Conservation (phyloP, 1,140 invertebrate species). For the Macrosteles quadrilineatus region DNA sequence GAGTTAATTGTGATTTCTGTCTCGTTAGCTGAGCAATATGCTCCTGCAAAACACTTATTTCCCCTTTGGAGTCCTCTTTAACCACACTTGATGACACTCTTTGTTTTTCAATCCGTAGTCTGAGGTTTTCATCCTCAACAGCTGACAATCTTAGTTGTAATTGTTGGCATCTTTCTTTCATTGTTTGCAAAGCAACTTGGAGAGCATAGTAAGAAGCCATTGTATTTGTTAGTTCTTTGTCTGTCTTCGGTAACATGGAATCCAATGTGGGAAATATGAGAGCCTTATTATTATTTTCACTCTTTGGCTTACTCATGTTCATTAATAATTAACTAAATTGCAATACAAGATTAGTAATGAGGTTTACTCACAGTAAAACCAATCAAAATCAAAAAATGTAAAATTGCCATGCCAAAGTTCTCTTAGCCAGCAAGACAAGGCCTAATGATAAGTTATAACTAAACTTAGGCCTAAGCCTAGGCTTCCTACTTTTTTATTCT, state of each 20-base stretch:
- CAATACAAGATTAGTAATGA: no score
- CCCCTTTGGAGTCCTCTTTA: conserved; percentile 40
- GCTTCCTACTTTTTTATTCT: no score
- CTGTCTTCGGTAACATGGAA: not conserved
- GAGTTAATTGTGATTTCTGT: conserved; percentile 71
- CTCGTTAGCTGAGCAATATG: conserved; percentile 54
- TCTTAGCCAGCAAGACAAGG: no score
- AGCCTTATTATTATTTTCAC: no score
- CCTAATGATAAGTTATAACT: no score
- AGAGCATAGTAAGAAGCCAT: conserved; percentile 59
- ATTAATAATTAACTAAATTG: no score
- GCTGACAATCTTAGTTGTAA: conserved; percentile 66
- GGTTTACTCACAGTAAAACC: no score
- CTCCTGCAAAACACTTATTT: conserved; percentile 38
- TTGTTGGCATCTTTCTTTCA: conserved; percentile 74
- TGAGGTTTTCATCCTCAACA: conserved; percentile 73
- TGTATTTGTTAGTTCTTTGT: conserved; percentile 9
- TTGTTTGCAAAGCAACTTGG: conserved; percentile 73
- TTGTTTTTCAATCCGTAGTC: conserved; percentile 58
- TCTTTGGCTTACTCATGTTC: no score
- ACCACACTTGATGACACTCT: conserved; percentile 38
- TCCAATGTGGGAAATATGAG: not conserved
- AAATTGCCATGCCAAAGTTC: no score
- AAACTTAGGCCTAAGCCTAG: no score
- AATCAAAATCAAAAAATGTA: no score